Base-by-base conservation (phyloP, 2,113 vertebrate species). In the Pao palembangensis region DNA sequence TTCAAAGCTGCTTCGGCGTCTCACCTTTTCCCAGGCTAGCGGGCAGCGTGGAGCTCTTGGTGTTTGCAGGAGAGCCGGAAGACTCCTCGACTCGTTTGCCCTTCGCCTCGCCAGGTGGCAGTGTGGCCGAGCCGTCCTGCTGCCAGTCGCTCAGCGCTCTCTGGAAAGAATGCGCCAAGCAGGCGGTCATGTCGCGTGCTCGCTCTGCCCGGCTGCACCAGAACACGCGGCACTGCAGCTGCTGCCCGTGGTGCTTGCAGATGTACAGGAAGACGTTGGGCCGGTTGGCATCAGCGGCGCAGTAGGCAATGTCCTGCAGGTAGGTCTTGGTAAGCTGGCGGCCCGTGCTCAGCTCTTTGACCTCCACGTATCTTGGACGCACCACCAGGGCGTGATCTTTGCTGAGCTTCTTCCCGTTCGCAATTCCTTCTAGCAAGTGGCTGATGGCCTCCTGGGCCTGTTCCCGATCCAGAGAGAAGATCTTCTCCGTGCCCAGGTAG, bases 191-290 rank as follows among this genome's bases (percentile, higher is more conserved):
- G 80, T 92, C 91, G 0, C 75, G 81, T 0, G 90, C 91, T 43
- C 89, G 73, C 81, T 93, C 90, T 0, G 89, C 90, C 28, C 90
- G 86, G 70, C 86, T 90, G 83, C 92, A 93, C 90, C 91, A 92
- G 80, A 93, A 93, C 42, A 92, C 91, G 1, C 91, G 83, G 38
- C 92, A 93, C 74, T 91, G 90, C 77, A 93, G 89, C 87, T 93
- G 91, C 80, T 92, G 89, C 2, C 90, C 87, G 0, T 87, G 89
- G 10, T 90, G 89, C 23, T 90, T 87, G 78, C 92, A 93, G 85
- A 93, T 92, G 85, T 92, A 92, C 23, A 93, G 78, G 83, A 93
- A 93, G 61, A 93, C 87, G 2, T 91, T 91, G 71, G 90, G 91
- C 10, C 84, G 79, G 28, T 62, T 63, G 28, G 82, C 70, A 41